Conservation (phyloP, 2,888 invertebrate genomes). For the Periphyllus acericola region DNA sequence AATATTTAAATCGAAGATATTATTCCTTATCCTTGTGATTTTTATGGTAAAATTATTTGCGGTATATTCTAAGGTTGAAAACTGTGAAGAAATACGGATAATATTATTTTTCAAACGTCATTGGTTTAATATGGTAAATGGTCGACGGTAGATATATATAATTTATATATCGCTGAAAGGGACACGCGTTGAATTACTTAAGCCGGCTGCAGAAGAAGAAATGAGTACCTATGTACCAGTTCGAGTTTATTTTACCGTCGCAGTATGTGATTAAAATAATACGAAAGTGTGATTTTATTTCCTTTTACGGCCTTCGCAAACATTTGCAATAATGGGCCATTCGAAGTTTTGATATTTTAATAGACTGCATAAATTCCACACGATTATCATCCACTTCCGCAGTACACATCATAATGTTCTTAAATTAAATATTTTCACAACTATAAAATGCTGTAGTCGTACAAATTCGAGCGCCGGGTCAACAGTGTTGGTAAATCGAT, state of each 20-base stretch:
- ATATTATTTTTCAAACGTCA: background rate
- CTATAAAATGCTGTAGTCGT: background rate
- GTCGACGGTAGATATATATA: background rate
- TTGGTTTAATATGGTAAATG: background rate
- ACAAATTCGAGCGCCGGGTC: background rate
- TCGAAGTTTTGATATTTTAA: background rate
- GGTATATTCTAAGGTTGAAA: background rate
- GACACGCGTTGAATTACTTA: background rate
- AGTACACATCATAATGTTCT: too few relatives aligned
- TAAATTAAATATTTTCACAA: too few relatives aligned
- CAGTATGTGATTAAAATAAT: background rate
- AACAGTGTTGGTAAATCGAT: background rate
- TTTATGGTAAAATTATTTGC: slow-evolving; percentile 6
- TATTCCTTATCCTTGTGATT: background rate
- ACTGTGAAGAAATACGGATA: background rate
- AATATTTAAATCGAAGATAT: background rate
- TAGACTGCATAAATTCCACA: background rate
- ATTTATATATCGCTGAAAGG: background rate
- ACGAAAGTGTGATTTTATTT: background rate
- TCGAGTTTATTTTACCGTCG: background rate
- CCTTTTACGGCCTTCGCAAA: background rate
- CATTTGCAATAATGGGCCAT: background rate
- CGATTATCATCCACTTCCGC: too few relatives aligned
- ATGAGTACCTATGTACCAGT: background rate
- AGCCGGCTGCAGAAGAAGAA: background rate